Percentiles rank a stretch among this genome's conserved stretches.
Conservation (phyloP, 2,797 vertebrate species). For the Synanceia verrucosa region DNA sequence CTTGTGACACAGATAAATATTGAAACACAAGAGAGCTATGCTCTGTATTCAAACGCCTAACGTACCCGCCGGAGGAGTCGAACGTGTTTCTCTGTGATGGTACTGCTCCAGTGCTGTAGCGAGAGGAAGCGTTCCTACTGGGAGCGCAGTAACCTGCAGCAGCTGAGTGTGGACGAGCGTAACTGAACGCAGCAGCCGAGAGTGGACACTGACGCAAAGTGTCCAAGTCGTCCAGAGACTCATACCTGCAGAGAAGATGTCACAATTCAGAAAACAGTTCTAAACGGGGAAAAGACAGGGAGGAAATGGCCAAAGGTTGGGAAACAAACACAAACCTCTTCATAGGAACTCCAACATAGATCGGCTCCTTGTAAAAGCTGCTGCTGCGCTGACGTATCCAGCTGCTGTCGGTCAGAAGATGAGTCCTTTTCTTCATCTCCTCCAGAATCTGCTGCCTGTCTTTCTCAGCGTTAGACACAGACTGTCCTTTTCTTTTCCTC, state of each 20-base stretch:
- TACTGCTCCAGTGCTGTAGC: conserved; percentile 77
- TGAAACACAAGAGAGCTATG: not conserved
- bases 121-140: conserved; percentile 85
- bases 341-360: conserved; percentile 80
- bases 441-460: conserved; percentile 93
- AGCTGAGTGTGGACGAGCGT: conserved; percentile 72
- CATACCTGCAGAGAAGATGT: conserved; percentile 81
- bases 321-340: conserved; percentile 83
- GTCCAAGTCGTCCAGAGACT: conserved; percentile 93
- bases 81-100: conserved; percentile 50
- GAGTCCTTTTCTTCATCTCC: conserved; percentile 96
- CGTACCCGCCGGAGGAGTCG: conserved; percentile 77
- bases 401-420: conserved; percentile 92
- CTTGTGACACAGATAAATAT: not conserved
- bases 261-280: not conserved
- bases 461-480: conserved; percentile 83
- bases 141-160: conserved; percentile 77
- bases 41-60: not conserved
- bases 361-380: conserved; percentile 86
- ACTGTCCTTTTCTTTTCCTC: conserved; percentile 80
- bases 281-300: not conserved
- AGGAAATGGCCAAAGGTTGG: not conserved
- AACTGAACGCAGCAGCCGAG: conserved; percentile 52
- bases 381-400: conserved; percentile 95
- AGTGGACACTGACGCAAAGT: conserved; percentile 62